Conservation (phyloP, 2,888 invertebrate genomes). For the Plutella xylostella region DNA sequence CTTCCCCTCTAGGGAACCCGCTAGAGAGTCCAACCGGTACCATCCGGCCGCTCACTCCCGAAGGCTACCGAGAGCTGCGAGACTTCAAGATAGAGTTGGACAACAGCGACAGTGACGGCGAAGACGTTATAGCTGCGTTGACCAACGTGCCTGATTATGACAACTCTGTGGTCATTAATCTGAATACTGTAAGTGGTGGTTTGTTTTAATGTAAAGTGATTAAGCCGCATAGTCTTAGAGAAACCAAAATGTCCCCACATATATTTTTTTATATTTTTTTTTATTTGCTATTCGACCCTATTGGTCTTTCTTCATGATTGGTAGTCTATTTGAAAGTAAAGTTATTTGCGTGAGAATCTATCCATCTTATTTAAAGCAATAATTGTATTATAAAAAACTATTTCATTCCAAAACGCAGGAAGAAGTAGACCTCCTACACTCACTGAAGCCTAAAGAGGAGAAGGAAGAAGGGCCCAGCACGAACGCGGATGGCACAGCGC, state of each 20-base stretch:
- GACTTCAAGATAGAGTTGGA: constrained; percentile 45
- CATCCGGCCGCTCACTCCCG: constrained; percentile 35
- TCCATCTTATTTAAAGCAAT: no score
- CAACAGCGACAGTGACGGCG: constrained; percentile 55
- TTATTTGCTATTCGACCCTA: no score
- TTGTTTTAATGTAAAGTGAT: neutral
- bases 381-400: neutral
- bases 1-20: constrained; percentile 29
- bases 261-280: no score
- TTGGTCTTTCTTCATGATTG: no score
- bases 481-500: constrained; percentile 28
- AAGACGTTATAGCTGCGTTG: constrained; percentile 46
- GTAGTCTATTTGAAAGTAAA: no score
- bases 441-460: constrained; percentile 75
- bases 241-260: no score
- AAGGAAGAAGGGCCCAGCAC: constrained; percentile 43
- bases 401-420: constrained; percentile 52
- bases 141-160: constrained; percentile 39
- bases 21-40: constrained; percentile 38
- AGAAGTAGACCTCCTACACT: constrained; percentile 77
- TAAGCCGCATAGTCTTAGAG: no score
- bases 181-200: constrained; percentile 34
- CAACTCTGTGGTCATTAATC: constrained; percentile 32
- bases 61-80: constrained; percentile 45
- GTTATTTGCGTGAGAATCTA: no score